phyloP scores from a whole-genome alignment of 2,888 invertebrate genomes.

The Drosophila rubida region DNA sequence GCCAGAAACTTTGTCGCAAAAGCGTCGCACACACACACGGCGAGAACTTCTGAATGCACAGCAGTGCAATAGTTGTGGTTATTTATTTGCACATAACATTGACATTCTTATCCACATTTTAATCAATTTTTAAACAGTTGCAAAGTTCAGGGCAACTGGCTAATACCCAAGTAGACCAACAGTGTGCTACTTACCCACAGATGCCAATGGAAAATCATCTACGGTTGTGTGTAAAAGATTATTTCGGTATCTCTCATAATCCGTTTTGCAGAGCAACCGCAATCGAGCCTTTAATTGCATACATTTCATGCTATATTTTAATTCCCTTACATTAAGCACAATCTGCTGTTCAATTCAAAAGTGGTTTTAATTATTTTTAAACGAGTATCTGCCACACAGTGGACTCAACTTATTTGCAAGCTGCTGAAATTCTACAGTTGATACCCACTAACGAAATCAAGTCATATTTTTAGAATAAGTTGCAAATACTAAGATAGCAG shows the following conservation, averaged over 20 bases:
- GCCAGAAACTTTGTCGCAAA: constrained; percentile 67
- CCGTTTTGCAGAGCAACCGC: not conserved
- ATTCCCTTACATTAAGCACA: constrained; percentile 17
- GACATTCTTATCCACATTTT: constrained; percentile 42
- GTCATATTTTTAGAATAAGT: not conserved
- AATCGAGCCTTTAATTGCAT: constrained; percentile 36
- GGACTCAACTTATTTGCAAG: not conserved
- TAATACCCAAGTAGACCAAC: not conserved
- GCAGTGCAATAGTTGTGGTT: constrained; percentile 47
- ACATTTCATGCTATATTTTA: constrained; percentile 35
- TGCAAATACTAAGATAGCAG: no score
- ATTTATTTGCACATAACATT: constrained; percentile 47
- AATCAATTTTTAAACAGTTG: constrained; percentile 48
- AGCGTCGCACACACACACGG: constrained; percentile 32
- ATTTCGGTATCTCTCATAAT: not conserved
- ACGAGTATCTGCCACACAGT: constrained; percentile 24
- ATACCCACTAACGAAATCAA: no score
- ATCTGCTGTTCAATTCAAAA: constrained; percentile 22
- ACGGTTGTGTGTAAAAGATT: not conserved
- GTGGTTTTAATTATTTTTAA: constrained; percentile 44
- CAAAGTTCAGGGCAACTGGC: not conserved
- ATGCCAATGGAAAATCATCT: not conserved
- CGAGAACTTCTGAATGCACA: constrained; percentile 19
- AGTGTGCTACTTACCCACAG: not conserved
- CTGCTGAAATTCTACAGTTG: not conserved